Percentiles rank a stretch among this genome's conserved stretches.
phyloP scores from a whole-genome alignment of 2,113 vertebrate species.

The Oxygymnocypris stewartii region DNA sequence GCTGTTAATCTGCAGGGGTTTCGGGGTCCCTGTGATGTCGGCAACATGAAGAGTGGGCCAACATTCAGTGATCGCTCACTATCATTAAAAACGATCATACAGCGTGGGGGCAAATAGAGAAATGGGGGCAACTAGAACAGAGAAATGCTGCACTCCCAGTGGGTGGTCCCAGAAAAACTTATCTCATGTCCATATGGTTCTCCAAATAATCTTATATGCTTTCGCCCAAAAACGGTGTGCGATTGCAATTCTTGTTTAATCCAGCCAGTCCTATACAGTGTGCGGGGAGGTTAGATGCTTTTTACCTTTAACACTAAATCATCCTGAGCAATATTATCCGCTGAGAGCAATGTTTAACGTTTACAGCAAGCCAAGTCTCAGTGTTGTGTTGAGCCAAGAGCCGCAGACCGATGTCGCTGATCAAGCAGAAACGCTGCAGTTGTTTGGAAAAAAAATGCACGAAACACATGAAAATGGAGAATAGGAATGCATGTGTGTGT shows the following conservation, averaged over 20 bases:
- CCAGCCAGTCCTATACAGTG: background rate
- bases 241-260: background rate
- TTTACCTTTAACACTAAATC: background rate
- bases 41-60: constrained; percentile 73
- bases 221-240: background rate
- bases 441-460: background rate
- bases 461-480: constrained; percentile 19
- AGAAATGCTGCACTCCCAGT: constrained; percentile 57
- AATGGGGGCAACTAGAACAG: constrained; percentile 58
- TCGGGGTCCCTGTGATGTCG: constrained; percentile 71
- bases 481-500: background rate
- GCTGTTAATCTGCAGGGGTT: constrained; percentile 65
- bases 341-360: constrained; percentile 13
- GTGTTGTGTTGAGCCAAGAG: constrained; percentile 4
- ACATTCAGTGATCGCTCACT: constrained; percentile 71
- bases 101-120: constrained; percentile 55
- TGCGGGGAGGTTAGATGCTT: no score
- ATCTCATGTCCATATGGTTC: constrained; percentile 26
- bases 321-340: background rate
- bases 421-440: constrained; percentile 5
- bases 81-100: constrained; percentile 76
- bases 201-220: constrained; percentile 3
- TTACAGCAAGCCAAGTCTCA: background rate
- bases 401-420: background rate
- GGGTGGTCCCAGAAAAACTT: constrained; percentile 69